Base-by-base conservation (phyloP, 2,113 vertebrate genomes). In the Syngnathus scovelli region DNA sequence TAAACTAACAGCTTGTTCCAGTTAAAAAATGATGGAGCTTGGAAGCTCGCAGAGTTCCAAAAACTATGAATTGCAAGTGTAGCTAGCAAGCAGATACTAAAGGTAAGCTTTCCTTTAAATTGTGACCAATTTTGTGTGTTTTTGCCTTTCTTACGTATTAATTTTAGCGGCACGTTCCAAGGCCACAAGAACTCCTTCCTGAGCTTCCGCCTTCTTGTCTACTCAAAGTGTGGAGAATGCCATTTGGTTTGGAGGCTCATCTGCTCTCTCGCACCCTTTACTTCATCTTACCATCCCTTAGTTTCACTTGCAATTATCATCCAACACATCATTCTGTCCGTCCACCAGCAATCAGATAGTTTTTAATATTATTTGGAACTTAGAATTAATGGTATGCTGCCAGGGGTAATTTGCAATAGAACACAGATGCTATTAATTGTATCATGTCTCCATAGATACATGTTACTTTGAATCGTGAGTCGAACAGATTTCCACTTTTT, bases 161-260 rank as follows among this genome's bases (percentile, higher is more conserved):
- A 69, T 74, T 64, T 67, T 36, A 62, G 51, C 61, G 48, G 52
- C 58, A 65, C 71, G 69, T 70, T 60, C 55, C 77, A 77, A 78
- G 76, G 77, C 75, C 71, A 66, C 78, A 59, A 58, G 62, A 48
- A 27, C 55, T 37, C 9, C 18, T 19, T 36, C 63, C 44, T n/a
- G 7, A 21, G 11, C 55, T 51, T 21, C 3, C 51, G 65, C 70
- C 67, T 60, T 43, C n/a, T 51, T 69, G 75, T 78, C 75, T 16
- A 72, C 74, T 79, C 58, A 66, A 79, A 80, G 84, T 81, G 80
- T 82, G 77, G 83, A 84, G 78, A 88, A 87, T 87, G 85, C 85
- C 69, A 86, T 89, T 87, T 72, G 59, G 78, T 85, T 74, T 78
- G 79, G 80, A 84, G 81, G 72, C 84, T 85, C 83, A 81, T 84